Evolutionary conservation across 2,797 vertebrate genomes (phyloP), one percentile per base, ranked within the genome.

Genomic region (Ctenochaetus hawaiiensis): DNA sequence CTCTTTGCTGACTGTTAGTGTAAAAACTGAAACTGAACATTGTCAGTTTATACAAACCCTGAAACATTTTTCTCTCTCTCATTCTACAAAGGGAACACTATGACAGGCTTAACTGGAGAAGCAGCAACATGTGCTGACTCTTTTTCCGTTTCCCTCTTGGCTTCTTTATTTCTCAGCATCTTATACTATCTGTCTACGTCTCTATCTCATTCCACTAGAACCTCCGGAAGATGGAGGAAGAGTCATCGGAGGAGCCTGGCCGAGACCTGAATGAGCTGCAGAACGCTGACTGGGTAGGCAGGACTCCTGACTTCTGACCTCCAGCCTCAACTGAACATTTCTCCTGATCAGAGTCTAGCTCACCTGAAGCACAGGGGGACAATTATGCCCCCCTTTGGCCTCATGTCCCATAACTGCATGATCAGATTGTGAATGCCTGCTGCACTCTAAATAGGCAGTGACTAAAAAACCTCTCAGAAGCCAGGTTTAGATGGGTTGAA

Each of bases 231-330:
- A 98, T 98, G 96, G 97, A 97, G 78, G 95, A 90, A 23, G 89
- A 85, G 34, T 41, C 86, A 8, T 90, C 91, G 22, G 95, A 94
- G 53, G 96, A 96, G 20, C 86, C 96, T 11, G 92, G 84, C 72
- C 84, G 94, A 54, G 97, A 98, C 68, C 93, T 99, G 62, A 96
- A 97, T 63, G 98, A 99, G 26, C 93, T 99, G 57, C 96, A 99
- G 94, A 98, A 96, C n/a, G 95, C 95, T 59, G 98, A 99, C 91
- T 99, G 98, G 98, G 98, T 99, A 94, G 93, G 94, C 12, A 54
- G 11, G 43, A 56, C 72, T 61, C 44, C 13, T 67, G 48, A 75
- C 54, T 47, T 48, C 34, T 64, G 47, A 68, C 63, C 56, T 71
- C 5, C 20, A 26, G 4, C n/a, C 52, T 75, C 17, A 72, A 6